Percentiles rank a stretch among this genome's conserved stretches.
Evolutionary conservation across 2,113 vertebrate genomes (phyloP).

Genomic region (Terrapene triunguis): DNA sequence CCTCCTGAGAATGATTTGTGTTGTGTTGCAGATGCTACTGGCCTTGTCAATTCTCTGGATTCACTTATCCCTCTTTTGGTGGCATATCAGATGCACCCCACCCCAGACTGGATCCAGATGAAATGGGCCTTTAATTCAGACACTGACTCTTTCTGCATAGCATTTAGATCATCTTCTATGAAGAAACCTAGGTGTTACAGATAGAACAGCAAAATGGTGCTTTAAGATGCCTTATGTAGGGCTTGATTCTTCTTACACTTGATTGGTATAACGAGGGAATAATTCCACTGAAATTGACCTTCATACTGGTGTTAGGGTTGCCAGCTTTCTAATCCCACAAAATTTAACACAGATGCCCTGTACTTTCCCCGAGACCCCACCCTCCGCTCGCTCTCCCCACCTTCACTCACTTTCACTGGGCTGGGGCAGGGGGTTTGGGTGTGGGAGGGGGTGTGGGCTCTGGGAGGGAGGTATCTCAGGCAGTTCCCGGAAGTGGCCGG

Average conservation of each 20-base stretch:
- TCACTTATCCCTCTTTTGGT: neutral
- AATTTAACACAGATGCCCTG: too few species aligned
- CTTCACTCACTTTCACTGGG: too few species aligned
- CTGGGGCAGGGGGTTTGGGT: too few species aligned
- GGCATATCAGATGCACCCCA: neutral
- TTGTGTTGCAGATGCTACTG: neutral
- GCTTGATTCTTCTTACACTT: neutral
- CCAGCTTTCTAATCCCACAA: too few species aligned
- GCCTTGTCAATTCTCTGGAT: neutral
- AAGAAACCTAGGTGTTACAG: rapidly evolving
- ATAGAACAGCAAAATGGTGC: neutral
- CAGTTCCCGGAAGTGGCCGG: too few species aligned
- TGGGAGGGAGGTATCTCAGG: too few species aligned
- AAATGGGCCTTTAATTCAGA: neutral
- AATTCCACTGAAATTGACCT: neutral
- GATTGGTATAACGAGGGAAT: neutral
- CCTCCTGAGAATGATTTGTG: neutral
- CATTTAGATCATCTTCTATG: neutral
- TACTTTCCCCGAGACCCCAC: too few species aligned
- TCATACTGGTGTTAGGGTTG: too few species aligned
- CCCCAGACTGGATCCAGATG: neutral
- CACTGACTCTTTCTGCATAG: neutral
- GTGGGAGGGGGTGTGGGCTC: too few species aligned
- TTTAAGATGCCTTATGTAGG: neutral
- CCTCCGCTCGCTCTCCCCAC: too few species aligned